Base-by-base conservation (phyloP, 2,797 vertebrate genomes). In the Scolopax bukidnonensis region DNA sequence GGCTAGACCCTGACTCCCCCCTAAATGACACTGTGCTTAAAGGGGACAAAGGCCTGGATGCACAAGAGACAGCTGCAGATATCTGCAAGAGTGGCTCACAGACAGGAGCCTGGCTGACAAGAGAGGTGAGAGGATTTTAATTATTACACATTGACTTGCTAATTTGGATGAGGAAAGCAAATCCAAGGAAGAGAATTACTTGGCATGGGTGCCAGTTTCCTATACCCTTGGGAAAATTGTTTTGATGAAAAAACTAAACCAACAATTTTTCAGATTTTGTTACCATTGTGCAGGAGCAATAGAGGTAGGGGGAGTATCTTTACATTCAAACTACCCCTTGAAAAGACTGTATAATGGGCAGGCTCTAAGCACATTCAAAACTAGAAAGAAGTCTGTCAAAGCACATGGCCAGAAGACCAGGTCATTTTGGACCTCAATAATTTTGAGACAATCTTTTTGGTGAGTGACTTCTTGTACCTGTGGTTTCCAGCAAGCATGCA, bases 361-460 rank as follows among this genome's bases (percentile, higher is more conserved):
- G 33, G 73, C 11, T 28, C 59, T 48, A 64, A 69, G 32, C 13
- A 28, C n/a, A 14, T 60, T 50, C 41, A 32, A 15, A 75, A 69
- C 27, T 20, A 40, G 51, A 36, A 28, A 48, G 16, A 64, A 38
- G 27, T 17, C 50, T 53, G 77, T 36, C 0, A 2, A 69, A 57
- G 32, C 0, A 1, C 24, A 16, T 0, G 2, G 23, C 14, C 48
- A 56, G 21, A 33, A 64, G 16, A 25, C 40, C 13, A 50, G 16
- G 41, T 54, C 16, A 43, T 50, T 68, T 53, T 47, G 54, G 36
- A n/a, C 30, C 21, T 59, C 20, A 21, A 0, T 6, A 33, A 20
- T 68, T 77, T 20, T 50, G 24, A 73, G 19, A 16, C 1, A 0
- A 19, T 40, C 32, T 81, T 54, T 54, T 60, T 1, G 1, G 16